These are phyloP conservation scores for Neoaliturus tenellus DNA, from an alignment of 2,888 invertebrate species.

Conservation along the genomic window DNA sequence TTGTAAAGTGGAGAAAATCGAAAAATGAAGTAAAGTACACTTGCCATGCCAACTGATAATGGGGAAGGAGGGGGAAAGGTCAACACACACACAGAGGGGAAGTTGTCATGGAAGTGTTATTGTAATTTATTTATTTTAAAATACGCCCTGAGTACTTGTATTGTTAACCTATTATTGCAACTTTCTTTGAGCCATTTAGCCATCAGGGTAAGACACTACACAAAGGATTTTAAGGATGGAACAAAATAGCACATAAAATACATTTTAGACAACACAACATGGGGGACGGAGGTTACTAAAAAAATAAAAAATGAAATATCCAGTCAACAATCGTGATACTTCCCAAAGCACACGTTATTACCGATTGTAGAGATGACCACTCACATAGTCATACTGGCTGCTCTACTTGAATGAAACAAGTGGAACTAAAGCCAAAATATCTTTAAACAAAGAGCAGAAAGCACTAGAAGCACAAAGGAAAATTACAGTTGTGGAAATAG, in stretches of 20 bases:
- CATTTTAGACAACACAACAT: constrained; percentile 57
- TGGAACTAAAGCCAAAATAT: constrained; percentile 36
- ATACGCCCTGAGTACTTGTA: neutral
- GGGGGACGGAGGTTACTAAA: constrained; percentile 40
- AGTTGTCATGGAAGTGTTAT: constrained; percentile 74
- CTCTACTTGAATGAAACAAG: constrained; percentile 35
- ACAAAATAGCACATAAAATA: constrained; percentile 54
- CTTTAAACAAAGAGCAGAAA: constrained; percentile 40
- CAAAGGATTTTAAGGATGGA: constrained; percentile 32
- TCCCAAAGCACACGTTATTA: constrained; percentile 20
- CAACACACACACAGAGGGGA: constrained; percentile 69
- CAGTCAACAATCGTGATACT: constrained; percentile 9
- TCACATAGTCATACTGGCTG: neutral
- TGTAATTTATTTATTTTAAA: too few relatives aligned
- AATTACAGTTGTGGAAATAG: constrained; percentile 30
- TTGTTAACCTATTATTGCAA: neutral
- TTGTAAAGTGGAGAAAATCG: constrained; percentile 46
- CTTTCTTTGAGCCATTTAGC: constrained; percentile 23
- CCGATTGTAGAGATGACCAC: neutral
- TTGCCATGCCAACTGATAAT: constrained; percentile 58
- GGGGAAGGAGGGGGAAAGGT: constrained; percentile 62
- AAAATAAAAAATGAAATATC: constrained; percentile 20
- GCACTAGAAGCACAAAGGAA: constrained; percentile 46
- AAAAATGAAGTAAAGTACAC: constrained; percentile 57
- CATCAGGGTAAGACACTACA: constrained; percentile 36